Evolutionary conservation across 2,113 vertebrate species (phyloP).

Genomic region (Cercopithecus mona): DNA sequence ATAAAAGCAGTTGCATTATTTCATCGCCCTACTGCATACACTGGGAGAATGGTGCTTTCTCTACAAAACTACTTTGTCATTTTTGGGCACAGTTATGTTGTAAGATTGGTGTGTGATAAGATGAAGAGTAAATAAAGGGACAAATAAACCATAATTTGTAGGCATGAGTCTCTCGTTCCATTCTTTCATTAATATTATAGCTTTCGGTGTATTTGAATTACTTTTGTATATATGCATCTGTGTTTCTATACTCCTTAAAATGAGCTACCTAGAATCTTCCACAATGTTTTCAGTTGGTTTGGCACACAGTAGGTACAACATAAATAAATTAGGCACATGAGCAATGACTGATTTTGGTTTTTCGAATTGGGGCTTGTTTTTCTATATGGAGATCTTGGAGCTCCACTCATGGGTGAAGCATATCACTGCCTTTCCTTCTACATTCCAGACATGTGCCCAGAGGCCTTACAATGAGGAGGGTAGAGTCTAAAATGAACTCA

Average conservation of each 20-base stretch:
- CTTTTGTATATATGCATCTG: background rate
- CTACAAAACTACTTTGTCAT: background rate
- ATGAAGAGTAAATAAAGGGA: background rate
- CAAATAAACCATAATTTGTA: background rate
- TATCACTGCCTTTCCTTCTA: background rate
- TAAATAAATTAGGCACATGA: background rate
- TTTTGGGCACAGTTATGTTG: background rate
- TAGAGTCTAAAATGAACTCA: background rate
- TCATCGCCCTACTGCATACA: background rate
- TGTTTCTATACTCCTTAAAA: background rate
- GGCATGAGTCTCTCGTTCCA: no score
- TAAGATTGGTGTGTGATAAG: fast-evolving
- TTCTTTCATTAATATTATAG: background rate
- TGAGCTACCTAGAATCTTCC: background rate
- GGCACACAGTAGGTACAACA: background rate
- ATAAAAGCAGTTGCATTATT: background rate
- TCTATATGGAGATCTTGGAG: background rate
- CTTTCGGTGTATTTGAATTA: background rate
- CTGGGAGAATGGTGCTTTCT: background rate
- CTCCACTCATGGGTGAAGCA: background rate
- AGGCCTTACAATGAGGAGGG: background rate
- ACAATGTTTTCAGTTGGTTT: background rate
- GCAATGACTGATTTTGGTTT: background rate
- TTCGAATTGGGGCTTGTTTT: background rate
- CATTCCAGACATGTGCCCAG: background rate